A percentile compares a stretch with the other conserved stretches of the same genome.
Conservation (phyloP, 2,113 vertebrate species). For the Narcine bancroftii region DNA sequence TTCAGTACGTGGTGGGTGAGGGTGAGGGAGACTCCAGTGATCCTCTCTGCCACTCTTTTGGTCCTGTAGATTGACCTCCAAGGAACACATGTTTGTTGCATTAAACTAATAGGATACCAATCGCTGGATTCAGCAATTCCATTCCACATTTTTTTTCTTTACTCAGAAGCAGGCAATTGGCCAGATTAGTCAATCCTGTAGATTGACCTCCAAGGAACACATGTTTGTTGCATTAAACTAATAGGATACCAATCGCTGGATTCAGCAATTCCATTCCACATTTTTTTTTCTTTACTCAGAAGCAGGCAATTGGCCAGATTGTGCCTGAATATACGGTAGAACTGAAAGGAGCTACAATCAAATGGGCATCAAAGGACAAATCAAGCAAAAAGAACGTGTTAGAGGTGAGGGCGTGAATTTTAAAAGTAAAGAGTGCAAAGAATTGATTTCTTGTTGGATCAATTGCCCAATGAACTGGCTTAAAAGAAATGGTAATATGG, state of each 20-base stretch:
- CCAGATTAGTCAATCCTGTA: no score
- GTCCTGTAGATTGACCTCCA: no score
- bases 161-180: slow-evolving; percentile 68
- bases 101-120: neutral
- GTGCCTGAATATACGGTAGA: slow-evolving; percentile 73
- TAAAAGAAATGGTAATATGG: neutral
- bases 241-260: neutral
- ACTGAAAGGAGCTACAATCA: slow-evolving; percentile 66
- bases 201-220: no score
- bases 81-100: no score
- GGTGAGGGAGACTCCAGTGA: no score
- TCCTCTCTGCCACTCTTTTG: no score
- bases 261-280: neutral
- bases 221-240: neutral
- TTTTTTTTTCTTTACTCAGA: slow-evolving; percentile 50
- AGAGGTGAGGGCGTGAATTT: neutral
- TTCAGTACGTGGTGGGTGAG: no score
- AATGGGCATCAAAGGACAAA: slow-evolving; percentile 79
- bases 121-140: neutral
- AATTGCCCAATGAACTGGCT: neutral
- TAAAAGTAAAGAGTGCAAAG: no score
- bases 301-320: slow-evolving; percentile 69
- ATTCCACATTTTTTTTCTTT: neutral
- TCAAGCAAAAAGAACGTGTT: slow-evolving; percentile 93
- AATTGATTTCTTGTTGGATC: neutral